Base-by-base conservation (phyloP, 2,888 invertebrate genomes). In the Hirudinaria manillensis region DNA sequence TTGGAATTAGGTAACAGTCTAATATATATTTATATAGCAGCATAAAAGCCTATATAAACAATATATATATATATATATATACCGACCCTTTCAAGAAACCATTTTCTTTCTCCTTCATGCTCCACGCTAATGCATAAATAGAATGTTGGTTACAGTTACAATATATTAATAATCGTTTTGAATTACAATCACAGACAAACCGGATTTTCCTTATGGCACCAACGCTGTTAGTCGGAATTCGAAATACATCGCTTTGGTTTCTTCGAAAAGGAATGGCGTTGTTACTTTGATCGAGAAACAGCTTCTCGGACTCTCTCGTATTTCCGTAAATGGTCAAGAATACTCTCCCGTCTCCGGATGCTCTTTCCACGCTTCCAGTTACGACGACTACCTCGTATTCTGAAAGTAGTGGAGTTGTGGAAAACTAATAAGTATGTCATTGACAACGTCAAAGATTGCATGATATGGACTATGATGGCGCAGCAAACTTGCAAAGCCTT, bases 311-410 rank as follows among this genome's bases (percentile, higher is more conserved):
- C 13, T 72, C 32, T 55, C 53, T n/a, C 45, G 51, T 72, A 55
- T n/a, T 55, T 55, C 72, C 72, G 24, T 29, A 72, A 21, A 72
- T 72, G 55, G 55, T 29, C 61, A 61, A 61, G n/a, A 61, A 61
- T 6, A 61, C 61, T 61, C 61, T 24, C 10, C 24, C 24, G n/a
- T 61, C 29, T 61, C 24, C 29, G 53, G 72, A 55, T 1, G 24
- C n/a, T 51, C 51, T 24, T 16, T 53, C 53, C 16, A 72, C 55
- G 19, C 55, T 53, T n/a, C 72, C 72, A 24, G 55, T 53, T 29
- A 72, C 72, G 13, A 72, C 72, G 16, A 72, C 72, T 1, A 72
- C 55, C 21, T 72, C 72, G 34, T 72, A 72, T 72, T 72, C 72
- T 72, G 72, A 34, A 38, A n/a, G 27, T 34, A 24, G 19, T 7